Conservation (phyloP, 2,797 vertebrate species). For the Alcedo quadribrachys region DNA sequence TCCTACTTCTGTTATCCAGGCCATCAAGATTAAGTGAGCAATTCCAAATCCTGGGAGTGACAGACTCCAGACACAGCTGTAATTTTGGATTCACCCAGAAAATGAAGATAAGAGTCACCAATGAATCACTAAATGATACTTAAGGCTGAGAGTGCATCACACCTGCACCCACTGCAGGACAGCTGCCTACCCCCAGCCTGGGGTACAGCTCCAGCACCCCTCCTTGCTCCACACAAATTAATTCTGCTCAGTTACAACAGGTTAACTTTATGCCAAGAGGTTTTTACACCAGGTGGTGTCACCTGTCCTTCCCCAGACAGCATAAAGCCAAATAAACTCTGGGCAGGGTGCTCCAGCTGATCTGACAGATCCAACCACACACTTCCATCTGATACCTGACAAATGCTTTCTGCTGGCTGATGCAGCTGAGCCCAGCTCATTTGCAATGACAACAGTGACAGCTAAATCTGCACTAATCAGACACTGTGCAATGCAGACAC, state of each 20-base stretch:
- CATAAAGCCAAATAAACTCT: background rate
- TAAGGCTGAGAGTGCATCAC: background rate
- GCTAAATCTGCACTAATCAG: background rate
- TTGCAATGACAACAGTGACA: background rate
- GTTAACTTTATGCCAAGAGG: background rate
- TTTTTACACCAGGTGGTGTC: background rate
- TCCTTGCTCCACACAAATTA: fast-evolving
- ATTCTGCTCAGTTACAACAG: background rate
- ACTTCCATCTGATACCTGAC: background rate
- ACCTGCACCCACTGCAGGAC: background rate
- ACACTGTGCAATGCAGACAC: background rate
- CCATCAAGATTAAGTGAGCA: background rate
- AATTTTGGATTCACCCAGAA: background rate
- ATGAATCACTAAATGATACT: background rate
- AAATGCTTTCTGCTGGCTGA: background rate
- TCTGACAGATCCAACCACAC: background rate
- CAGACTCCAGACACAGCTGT: background rate
- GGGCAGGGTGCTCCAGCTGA: background rate
- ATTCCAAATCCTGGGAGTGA: background rate
- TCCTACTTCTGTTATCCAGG: background rate
- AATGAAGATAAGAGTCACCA: background rate
- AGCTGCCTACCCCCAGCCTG: background rate
- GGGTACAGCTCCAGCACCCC: background rate
- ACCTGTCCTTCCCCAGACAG: background rate
- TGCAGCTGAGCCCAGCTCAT: background rate